Base-by-base conservation (phyloP, 2,113 vertebrate genomes). In the Lepus europaeus region DNA sequence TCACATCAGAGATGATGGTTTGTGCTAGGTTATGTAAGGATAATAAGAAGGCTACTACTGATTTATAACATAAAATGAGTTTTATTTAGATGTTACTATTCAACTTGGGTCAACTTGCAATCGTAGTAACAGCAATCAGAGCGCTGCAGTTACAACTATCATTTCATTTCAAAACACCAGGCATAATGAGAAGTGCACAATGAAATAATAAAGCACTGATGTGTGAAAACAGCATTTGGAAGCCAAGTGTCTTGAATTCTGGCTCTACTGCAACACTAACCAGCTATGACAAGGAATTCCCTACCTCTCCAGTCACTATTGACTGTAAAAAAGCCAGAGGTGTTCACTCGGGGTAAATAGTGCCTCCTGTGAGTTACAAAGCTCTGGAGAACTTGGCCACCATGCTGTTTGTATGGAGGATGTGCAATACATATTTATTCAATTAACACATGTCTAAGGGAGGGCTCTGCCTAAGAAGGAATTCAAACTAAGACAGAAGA, bases 31-130 rank as follows among this genome's bases (percentile, higher is more conserved):
- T 80, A 63, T 69, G 39, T 27, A 79, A 86, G 79, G n/a, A 39
- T 59, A 69, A 88, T 17, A 92, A 66, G 31, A 70, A 92, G 25
- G 20, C 33, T 61, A 82, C 61, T 66, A 73, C 29, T 87, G 56
- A 77, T 56, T 82, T 79, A 6, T 22, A 72, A 78, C 49, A 5
- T 64, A 39, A 93, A 83, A 83, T 19, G 5, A 78, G 16, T 90
- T 85, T 89, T 66, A 88, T 36, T 91, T 49, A 78, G 56, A 39
- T 72, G 49, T 72, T 82, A 63, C 8, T 77, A 87, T 84, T 73
- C 56, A 84, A 51, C 64, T 39, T 25, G 51, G 23, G 12, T 61
- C 78, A 66, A 66, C 45, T 39, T 59, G 2, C 64, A 87, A 87
- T 64, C 36, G 5, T 45, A 61, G 27, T 76, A 64, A 76, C 23